These are phyloP conservation scores for Botrylloides violaceus DNA, from an alignment of 23 tunicate species.

Conservation along the genomic window DNA sequence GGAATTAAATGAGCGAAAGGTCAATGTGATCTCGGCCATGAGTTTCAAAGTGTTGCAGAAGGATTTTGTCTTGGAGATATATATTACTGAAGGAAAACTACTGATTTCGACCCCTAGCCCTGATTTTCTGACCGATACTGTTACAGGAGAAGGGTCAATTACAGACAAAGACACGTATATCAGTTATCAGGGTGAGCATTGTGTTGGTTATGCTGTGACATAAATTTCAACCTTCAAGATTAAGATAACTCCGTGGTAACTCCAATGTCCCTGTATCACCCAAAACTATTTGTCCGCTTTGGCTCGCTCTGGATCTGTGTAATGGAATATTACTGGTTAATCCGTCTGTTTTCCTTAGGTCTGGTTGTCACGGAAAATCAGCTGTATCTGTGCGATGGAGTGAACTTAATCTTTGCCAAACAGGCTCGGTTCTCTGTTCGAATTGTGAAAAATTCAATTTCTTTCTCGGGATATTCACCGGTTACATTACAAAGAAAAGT, in stretches of 20 bases:
- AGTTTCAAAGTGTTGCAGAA: not conserved
- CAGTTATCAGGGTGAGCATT: not conserved
- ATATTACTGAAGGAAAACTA: not conserved
- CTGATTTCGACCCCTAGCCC: not conserved
- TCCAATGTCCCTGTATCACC: too few species aligned
- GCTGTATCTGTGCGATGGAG: not conserved
- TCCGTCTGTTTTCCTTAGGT: too few species aligned
- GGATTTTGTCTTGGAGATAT: not conserved
- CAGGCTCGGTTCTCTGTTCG: slow-evolving; percentile 11
- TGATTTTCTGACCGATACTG: not conserved
- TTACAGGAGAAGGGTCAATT: not conserved
- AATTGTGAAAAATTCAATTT: slow-evolving; percentile 6
- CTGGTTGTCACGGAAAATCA: not conserved
- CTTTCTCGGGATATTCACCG: not conserved
- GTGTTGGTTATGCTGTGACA: too few species aligned
- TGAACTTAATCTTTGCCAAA: not conserved
- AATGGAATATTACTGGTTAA: too few species aligned
- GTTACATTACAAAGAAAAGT: not conserved
- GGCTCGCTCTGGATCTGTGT: too few species aligned
- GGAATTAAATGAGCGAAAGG: not conserved
- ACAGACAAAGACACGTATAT: not conserved
- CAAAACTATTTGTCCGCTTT: too few species aligned
- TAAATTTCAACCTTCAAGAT: too few species aligned
- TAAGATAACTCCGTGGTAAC: too few species aligned
- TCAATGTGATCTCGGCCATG: slow-evolving; percentile 1